These are phyloP conservation scores for Sebastes dallii DNA, from an alignment of 2,797 vertebrate genomes.

Conservation along the genomic window DNA sequence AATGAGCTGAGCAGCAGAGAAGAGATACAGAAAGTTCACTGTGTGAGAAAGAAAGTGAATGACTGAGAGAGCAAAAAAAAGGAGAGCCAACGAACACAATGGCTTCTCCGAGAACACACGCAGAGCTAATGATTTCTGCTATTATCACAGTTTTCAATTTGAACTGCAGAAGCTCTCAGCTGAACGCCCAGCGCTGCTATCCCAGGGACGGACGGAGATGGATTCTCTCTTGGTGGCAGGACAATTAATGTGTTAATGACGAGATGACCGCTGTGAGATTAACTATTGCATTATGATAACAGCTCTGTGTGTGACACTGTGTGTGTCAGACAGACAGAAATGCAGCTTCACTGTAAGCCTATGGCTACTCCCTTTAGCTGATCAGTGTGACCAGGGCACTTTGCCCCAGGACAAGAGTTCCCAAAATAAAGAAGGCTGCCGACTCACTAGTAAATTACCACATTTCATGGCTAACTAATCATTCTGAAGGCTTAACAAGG, in stretches of 20 bases:
- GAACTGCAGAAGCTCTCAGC: constrained; percentile 27
- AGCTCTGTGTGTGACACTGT: not conserved
- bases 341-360: not conserved
- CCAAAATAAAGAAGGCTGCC: constrained; percentile 18
- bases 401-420: not conserved
- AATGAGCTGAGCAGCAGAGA: constrained; percentile 1
- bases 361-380: not conserved
- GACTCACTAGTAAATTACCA: constrained; percentile 35
- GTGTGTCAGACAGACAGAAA: not conserved
- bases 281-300: constrained; percentile 12
- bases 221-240: constrained; percentile 28
- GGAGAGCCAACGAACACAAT: constrained; percentile 35
- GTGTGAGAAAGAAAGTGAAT: not conserved
- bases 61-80: not conserved
- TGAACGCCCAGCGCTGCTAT: constrained; percentile 19
- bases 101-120: constrained; percentile 30
- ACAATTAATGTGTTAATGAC: constrained; percentile 53
- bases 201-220: constrained; percentile 29
- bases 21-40: not conserved
- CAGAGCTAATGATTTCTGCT: constrained; percentile 60
- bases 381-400: constrained; percentile 9
- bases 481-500: constrained; percentile 56
- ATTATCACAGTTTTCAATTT: constrained; percentile 69
- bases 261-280: constrained; percentile 36
- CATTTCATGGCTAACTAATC: constrained; percentile 59